Conservation (phyloP, 1,140 invertebrate species). For the Anastrepha obliqua region DNA sequence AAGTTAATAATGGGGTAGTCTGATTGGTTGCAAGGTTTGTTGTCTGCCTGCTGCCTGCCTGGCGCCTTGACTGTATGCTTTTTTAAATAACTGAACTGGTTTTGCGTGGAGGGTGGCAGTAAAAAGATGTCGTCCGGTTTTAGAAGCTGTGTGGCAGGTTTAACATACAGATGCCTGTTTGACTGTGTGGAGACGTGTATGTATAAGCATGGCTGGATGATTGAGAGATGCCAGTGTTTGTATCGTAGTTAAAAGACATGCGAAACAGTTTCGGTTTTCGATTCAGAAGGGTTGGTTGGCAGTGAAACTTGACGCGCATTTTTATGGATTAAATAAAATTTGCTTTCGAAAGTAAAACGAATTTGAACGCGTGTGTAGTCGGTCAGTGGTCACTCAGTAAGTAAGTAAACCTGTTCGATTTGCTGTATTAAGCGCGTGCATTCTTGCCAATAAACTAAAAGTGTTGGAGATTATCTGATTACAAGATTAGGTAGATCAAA, state of each 20-base stretch:
- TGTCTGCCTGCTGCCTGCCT: conserved; percentile 9
- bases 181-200: conserved; percentile 27
- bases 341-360: neutral
- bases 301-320: neutral
- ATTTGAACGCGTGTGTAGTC: conserved; percentile 15
- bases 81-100: neutral
- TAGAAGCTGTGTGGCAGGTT: conserved; percentile 58
- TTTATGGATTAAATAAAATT: conserved; percentile 5
- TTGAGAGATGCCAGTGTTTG: conserved; percentile 8
- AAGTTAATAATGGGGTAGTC: neutral
- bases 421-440: neutral
- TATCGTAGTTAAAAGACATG: neutral
- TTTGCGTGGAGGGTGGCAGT: conserved; percentile 26
- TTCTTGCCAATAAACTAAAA: neutral
- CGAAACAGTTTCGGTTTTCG: conserved; percentile 72
- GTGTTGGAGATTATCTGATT: conserved; percentile 11
- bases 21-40: conserved; percentile 19
- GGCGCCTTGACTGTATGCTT: neutral
- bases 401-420: neutral
- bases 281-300: conserved; percentile 57
- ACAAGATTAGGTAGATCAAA: neutral
- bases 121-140: conserved; percentile 39
- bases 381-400: conserved; percentile 1
- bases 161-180: conserved; percentile 46
- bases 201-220: neutral